Evolutionary conservation across 2,888 invertebrate species (phyloP).

Genomic region (Urechis unicinctus): DNA sequence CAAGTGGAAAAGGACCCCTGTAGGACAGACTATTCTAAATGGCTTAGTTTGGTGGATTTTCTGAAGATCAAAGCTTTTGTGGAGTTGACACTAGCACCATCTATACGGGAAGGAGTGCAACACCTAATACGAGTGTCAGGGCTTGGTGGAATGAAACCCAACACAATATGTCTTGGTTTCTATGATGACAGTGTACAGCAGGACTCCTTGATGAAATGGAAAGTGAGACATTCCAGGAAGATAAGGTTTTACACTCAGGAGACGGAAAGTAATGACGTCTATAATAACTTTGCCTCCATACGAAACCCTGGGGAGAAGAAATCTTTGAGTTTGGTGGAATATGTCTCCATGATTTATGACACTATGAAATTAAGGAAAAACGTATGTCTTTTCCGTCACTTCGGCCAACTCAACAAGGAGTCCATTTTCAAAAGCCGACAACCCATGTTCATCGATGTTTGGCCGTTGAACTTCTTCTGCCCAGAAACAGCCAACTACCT

Average conservation of each 20-base stretch:
- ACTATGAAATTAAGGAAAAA: slow-evolving; percentile 90
- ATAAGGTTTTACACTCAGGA: slow-evolving; percentile 5
- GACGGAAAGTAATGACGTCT: background rate
- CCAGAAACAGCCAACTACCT: slow-evolving; percentile 69
- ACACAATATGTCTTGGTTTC: slow-evolving; percentile 88
- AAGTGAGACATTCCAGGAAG: background rate
- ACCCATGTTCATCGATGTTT: slow-evolving; percentile 79
- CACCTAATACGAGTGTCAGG: slow-evolving; percentile 87
- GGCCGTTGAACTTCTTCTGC: slow-evolving; percentile 92
- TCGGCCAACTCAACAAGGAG: slow-evolving; percentile 74
- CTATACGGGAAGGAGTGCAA: slow-evolving; percentile 82
- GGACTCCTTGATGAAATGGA: slow-evolving; percentile 52
- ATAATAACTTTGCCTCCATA: slow-evolving; percentile 18
- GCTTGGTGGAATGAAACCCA: slow-evolving; percentile 98
- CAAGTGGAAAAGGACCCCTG: slow-evolving; percentile 62
- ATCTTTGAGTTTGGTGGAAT: slow-evolving; percentile 57
- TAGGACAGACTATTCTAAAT: slow-evolving; percentile 73
- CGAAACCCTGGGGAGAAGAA: slow-evolving; percentile 21
- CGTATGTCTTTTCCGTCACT: slow-evolving; percentile 85
- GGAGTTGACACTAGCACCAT: slow-evolving; percentile 66
- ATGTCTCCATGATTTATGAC: slow-evolving; percentile 78
- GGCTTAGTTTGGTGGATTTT: slow-evolving; percentile 91
- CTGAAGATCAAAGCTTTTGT: slow-evolving; percentile 51
- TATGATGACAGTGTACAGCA: slow-evolving; percentile 67
- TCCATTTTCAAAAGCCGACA: slow-evolving; percentile 61